Percentiles rank a stretch among this genome's conserved stretches.
These are phyloP conservation scores for Punctoribates punctum DNA, from an alignment of 2,888 invertebrate genomes.

Conservation along the genomic window DNA sequence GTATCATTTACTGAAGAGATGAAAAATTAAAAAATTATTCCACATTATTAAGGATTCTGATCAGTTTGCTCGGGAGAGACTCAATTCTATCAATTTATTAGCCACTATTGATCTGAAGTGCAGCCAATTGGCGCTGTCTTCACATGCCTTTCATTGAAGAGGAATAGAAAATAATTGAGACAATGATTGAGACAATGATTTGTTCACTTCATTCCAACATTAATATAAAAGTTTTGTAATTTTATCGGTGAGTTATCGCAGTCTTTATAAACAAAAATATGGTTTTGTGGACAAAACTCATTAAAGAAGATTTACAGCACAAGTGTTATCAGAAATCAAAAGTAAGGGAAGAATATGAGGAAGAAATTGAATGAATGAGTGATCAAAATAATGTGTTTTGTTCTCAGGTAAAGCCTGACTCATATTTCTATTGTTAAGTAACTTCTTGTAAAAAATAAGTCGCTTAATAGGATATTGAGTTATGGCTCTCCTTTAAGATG, in stretches of 20 bases:
- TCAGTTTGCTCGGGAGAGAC: background rate
- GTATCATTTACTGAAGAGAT: background rate
- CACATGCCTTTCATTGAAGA: too few relatives aligned
- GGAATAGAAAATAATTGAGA: background rate
- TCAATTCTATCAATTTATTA: background rate
- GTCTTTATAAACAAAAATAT: background rate
- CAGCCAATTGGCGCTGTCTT: too few relatives aligned
- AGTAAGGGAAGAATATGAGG: background rate
- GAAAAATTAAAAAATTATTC: background rate
- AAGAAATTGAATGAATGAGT: background rate
- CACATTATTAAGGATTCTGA: background rate
- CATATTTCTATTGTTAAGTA: conserved; percentile 29
- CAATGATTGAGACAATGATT: background rate
- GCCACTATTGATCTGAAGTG: background rate
- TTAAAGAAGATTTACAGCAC: conserved; percentile 25
- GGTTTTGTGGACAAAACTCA: conserved; percentile 5
- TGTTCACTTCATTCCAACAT: background rate
- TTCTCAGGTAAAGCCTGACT: conserved; percentile 3
- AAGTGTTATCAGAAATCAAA: conserved; percentile 18
- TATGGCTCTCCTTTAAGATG: conserved; percentile 25
- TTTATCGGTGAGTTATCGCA: background rate
- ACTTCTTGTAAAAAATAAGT: conserved; percentile 3
- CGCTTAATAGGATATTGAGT: conserved; percentile 16
- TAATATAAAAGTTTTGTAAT: background rate
- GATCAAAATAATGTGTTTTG: conserved; percentile 13